Base-by-base conservation (phyloP, 1,140 invertebrate genomes). In the Thaumatotibia leucotreta region DNA sequence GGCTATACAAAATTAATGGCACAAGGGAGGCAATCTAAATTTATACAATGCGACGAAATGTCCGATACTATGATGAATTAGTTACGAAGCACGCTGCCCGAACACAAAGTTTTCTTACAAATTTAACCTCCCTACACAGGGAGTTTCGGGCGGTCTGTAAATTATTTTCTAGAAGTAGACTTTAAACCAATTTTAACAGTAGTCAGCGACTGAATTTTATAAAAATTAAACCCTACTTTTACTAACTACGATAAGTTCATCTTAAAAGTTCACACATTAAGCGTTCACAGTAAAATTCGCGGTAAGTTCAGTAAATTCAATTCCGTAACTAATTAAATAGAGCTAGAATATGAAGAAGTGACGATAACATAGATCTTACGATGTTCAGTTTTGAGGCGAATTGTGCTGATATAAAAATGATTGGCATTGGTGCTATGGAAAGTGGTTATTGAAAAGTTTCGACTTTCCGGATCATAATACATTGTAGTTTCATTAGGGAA, bases 191-290 rank as follows among this genome's bases (percentile, higher is more conserved):
- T 82, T 82, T 86, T 82, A 84, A 71, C 79, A 80, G 82, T 87
- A 89, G 88, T 77, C 77, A 73, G 83, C 78, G 88, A 91, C 88
- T 89, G 86, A 91, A 91, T 88, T 89, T 88, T 91, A 82, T 89
- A 88, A 87, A 81, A 52, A 78, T 67, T 73, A 52, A 83, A 69
- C 84, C 81, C 76, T 88, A 82, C 76, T 86, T 82, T 86, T 81
- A 86, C 69, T 73, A 77, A 79, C 75, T 82, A 75, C 77, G 74
- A 85, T 81, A 83, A 78, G 72, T 82, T 74, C 77, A 80, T 78
- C 74, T 72, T 74, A 76, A 70, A 76, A 80, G 74, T 72, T 83
- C 70, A 78, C 76, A 73, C 68, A 72, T 72, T 72, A 66, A 73
- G 72, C 71, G 67, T 77, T 84, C 69, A 78, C 76, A 68, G 66